phyloP scores from a whole-genome alignment of 2,888 invertebrate species.

The Mesochorus sp. region DNA sequence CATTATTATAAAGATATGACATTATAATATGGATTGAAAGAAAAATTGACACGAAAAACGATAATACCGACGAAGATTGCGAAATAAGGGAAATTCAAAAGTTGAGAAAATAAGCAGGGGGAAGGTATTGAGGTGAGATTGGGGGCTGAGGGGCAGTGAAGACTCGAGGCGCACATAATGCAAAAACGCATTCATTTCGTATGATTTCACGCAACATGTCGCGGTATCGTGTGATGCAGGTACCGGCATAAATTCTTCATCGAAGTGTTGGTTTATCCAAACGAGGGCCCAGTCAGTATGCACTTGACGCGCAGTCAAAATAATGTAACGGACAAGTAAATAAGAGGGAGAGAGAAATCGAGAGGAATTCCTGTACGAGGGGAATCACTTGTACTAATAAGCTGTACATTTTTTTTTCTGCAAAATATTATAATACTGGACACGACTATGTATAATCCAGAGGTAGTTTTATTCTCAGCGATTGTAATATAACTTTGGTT shows the following conservation, averaged over 20 bases:
- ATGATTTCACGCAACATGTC: neutral
- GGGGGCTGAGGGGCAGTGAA: neutral
- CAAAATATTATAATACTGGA: slow-evolving; percentile 34
- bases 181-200: neutral
- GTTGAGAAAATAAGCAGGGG: neutral
- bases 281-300: neutral
- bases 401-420: neutral
- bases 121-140: neutral
- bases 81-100: no score
- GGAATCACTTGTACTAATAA: no score
- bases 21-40: neutral
- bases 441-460: slow-evolving; percentile 6
- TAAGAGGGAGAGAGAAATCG: neutral
- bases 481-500: slow-evolving; percentile 40
- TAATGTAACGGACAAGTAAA: slow-evolving; percentile 21
- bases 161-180: neutral
- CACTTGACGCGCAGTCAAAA: slow-evolving; percentile 51
- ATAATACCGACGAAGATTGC: no score
- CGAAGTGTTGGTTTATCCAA: slow-evolving; percentile 41
- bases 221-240: slow-evolving; percentile 55
- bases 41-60: neutral
- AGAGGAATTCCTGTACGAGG: no score
- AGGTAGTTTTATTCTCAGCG: neutral
- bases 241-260: slow-evolving; percentile 61
- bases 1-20: slow-evolving; percentile 58